Base-by-base conservation (phyloP, 2,888 invertebrate genomes). In the Campoplex nolae region DNA sequence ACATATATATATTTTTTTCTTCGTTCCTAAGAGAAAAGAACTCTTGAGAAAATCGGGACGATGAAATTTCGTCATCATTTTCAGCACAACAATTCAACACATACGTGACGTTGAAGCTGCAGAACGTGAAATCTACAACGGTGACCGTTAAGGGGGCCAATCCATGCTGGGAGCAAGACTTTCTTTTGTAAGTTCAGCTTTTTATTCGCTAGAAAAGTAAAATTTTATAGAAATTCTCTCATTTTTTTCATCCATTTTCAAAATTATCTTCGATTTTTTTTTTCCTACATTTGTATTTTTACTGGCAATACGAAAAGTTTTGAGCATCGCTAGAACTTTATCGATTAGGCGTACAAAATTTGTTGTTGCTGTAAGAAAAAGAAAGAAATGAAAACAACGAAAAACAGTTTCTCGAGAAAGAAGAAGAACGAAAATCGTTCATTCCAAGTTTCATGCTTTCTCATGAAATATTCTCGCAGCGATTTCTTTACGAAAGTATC, bases 151-250 rank as follows among this genome's bases (percentile, higher is more conserved):
- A 98, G 96, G 99, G 99, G 94, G 97, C 97, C 94, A 97, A 97
- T 95, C 99, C 99, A 94, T 97, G 98, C 95, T 99, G 99, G 99
- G 99, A 99, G 95, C 99, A 99, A 96, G 99, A 99, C 96, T 99
- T 99, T 96, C 97, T 99, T 94, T 99, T 99, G 99, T 99, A 96
- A 98, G 98, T 98, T 95, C 11, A 3, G 23, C 74, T 62, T 1
- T 73, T 81, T 38, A 32, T 48, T 8, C 2, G 23, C 65, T 78
- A 71, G 35, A 28, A 45, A 45, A n/a, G n/a, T 62, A 48, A 75
- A n/a, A 16, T 42, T 74, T 8, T 38, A 38, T 38, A 23, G 56
- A 16, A 54, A 32, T 1, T 23, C 3, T 28, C 28, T 28, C 9
- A 45, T 16, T 45, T 23, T 18, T 23, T 1, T 68, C 11, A 42